Conservation (phyloP, 2,888 invertebrate species). For the Chamaedrilus cognettii region DNA sequence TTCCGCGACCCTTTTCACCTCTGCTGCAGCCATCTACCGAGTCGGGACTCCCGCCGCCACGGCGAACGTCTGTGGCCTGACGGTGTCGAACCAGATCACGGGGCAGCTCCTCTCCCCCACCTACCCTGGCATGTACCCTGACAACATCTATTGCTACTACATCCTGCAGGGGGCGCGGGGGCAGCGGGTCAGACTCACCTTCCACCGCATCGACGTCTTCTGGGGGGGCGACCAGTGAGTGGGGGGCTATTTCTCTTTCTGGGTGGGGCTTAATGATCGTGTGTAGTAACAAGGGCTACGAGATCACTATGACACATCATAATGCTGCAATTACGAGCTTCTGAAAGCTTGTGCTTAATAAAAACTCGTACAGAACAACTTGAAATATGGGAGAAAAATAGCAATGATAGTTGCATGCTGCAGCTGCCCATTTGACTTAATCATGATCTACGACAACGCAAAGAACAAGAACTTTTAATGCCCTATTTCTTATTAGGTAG, state of each 20-base stretch:
- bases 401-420: too few relatives aligned
- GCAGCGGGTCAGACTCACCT: slow-evolving; percentile 36
- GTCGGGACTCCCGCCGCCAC: slow-evolving; percentile 27
- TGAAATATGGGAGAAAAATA: too few relatives aligned
- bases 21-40: slow-evolving; percentile 25
- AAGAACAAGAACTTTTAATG: too few relatives aligned
- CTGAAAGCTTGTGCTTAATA: background rate
- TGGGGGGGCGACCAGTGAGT: slow-evolving; percentile 40
- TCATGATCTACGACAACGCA: too few relatives aligned
- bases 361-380: background rate
- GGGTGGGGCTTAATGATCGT: too few relatives aligned
- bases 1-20: too few relatives aligned
- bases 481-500: too few relatives aligned
- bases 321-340: background rate
- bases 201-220: slow-evolving; percentile 39
- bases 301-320: too few relatives aligned
- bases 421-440: too few relatives aligned
- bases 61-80: slow-evolving; percentile 33
- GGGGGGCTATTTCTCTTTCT: too few relatives aligned
- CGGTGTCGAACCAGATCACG: slow-evolving; percentile 19
- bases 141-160: slow-evolving; percentile 80
- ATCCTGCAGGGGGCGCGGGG: slow-evolving; percentile 87
- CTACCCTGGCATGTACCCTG: slow-evolving; percentile 99
- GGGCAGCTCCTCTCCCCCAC: slow-evolving; percentile 95
- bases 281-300: too few relatives aligned